Evolutionary conservation across 2,113 vertebrate genomes (phyloP), one percentile per base, ranked within the genome.

Genomic region (Albula goreensis): DNA sequence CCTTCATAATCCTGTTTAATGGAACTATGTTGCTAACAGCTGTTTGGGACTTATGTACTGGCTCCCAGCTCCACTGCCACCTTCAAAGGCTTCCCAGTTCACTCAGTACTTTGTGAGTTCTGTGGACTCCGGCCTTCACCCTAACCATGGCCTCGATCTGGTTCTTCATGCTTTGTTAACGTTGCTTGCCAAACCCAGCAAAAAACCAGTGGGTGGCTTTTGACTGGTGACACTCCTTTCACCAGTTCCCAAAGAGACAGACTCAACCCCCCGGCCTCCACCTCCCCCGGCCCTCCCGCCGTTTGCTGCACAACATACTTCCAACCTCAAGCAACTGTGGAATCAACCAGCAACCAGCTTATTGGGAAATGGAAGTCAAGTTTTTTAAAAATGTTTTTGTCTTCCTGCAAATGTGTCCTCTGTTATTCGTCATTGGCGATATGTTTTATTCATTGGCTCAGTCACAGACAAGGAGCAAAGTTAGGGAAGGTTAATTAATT

Each of bases 1-100:
- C 95, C 94, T 91, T 92, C 89, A 89, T 90, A 95, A 96, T 95
- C 95, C 93, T 94, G 93, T 94, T 95, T 94, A 94, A 94, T 93
- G 94, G 93, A 87, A 92, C 93, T 93, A 89, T 90, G 92, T 92
- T 90, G 92, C 95, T 96, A 94, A 92, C 93, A 93, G 93, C 94
- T 96, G 94, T 94, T 95, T 94, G 92, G 90, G 89, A 88, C 82
- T 92, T 92, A 89, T 91, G 89, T 91, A 88, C 82, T 88, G 86
- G 86, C 83, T 90, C 83, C 88, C 53, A 86, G 87, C 78, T 86
- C 81, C 78, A 83, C 81, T 92, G 89, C 90, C 81, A 86, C 85
- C 84, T 88, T 88, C 85, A 89, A 83, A 88, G 86, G 80, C 49
- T 66, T 49, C 82, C 56, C 56, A 60, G 88, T 31, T 48, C 74